These are phyloP conservation scores for Syngnathus floridae DNA, from an alignment of 2,113 vertebrate genomes.

Conservation along the genomic window DNA sequence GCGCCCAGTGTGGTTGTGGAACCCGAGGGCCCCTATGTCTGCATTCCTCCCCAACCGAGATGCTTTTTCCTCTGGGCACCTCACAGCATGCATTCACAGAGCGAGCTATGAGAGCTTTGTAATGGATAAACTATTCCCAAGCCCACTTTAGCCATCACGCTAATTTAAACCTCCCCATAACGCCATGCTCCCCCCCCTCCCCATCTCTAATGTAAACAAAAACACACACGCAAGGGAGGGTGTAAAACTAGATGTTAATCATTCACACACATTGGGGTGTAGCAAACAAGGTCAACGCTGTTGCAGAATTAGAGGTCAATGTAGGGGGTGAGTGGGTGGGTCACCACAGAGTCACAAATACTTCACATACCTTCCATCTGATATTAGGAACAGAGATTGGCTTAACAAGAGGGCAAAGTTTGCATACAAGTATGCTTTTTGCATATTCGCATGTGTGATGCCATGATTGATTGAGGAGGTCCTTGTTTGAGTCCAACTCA, in stretches of 20 bases:
- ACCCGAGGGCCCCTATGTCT: slow-evolving; percentile 39
- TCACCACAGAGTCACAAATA: slow-evolving; percentile 25
- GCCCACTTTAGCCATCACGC: slow-evolving; percentile 27
- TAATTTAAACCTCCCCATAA: not conserved
- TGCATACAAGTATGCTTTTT: too few species aligned
- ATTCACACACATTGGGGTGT: slow-evolving; percentile 10
- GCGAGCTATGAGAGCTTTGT: slow-evolving; percentile 55
- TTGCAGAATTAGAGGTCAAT: slow-evolving; percentile 23
- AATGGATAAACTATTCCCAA: slow-evolving; percentile 28
- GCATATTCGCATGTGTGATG: too few species aligned
- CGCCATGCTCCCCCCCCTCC: too few species aligned
- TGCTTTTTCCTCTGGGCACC: slow-evolving; percentile 39
- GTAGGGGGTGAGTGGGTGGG: slow-evolving; percentile 6
- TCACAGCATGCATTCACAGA: slow-evolving; percentile 43
- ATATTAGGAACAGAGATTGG: slow-evolving; percentile 26
- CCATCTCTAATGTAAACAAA: not conserved
- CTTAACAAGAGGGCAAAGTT: too few species aligned
- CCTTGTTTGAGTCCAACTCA: not conserved
- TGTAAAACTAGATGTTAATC: slow-evolving; percentile 34
- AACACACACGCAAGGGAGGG: slow-evolving; percentile 8
- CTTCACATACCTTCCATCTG: slow-evolving; percentile 23
- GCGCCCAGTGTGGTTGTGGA: slow-evolving; percentile 40
- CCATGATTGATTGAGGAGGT: too few species aligned
- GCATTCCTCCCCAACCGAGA: slow-evolving; percentile 55
- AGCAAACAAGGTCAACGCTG: slow-evolving; percentile 37